These are phyloP conservation scores for Aphelenchoides avenae DNA, from an alignment of 1,140 invertebrate genomes.

Conservation along the genomic window DNA sequence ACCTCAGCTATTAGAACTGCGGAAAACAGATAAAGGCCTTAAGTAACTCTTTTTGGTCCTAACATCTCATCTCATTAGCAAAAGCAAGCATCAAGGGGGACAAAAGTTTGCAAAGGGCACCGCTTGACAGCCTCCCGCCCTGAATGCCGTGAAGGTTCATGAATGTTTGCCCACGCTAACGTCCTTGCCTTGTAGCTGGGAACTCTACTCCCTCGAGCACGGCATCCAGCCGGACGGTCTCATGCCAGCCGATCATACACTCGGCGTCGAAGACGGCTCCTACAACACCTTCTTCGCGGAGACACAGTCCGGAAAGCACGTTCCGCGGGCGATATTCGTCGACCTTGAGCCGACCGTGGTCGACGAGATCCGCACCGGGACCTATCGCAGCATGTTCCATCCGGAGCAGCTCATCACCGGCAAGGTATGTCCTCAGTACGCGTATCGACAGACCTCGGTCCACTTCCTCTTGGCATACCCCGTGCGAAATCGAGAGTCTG, in stretches of 20 bases:
- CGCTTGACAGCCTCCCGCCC: no score
- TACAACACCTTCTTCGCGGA: constrained; percentile 65
- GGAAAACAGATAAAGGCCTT: no score
- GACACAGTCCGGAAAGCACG: constrained; percentile 68
- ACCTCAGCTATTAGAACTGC: no score
- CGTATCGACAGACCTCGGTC: no score
- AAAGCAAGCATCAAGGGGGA: no score
- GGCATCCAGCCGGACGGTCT: constrained; percentile 67
- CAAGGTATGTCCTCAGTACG: no score
- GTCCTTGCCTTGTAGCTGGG: constrained; percentile 67
- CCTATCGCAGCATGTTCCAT: constrained; percentile 65
- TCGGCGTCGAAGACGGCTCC: constrained; percentile 57
- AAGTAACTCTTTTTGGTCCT: no score
- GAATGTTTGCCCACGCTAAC: no score
- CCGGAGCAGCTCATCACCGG: constrained; percentile 54
- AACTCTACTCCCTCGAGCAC: constrained; percentile 77
- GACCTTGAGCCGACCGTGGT: constrained; percentile 82
- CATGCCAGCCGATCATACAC: constrained; percentile 49
- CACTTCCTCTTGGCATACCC: constrained; percentile 80
- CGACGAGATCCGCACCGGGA: constrained; percentile 74
- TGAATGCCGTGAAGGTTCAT: no score
- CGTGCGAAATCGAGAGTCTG: no score
- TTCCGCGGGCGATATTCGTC: constrained; percentile 74
- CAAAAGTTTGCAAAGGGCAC: no score
- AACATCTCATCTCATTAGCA: no score